These are phyloP conservation scores for Eulemur coronatus DNA, from an alignment of 2,797 vertebrate genomes.

Conservation along the genomic window DNA sequence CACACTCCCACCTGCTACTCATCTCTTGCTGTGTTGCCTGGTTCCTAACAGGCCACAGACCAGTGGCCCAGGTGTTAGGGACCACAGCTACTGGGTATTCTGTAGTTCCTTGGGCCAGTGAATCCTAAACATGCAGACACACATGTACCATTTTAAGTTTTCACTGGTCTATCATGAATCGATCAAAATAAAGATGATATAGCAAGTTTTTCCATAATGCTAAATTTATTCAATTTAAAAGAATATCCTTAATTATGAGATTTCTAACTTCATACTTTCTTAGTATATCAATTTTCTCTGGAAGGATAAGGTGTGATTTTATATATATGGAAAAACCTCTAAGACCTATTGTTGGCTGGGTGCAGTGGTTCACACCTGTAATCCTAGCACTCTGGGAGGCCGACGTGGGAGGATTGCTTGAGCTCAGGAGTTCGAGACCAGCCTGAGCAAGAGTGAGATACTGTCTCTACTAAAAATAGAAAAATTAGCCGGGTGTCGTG, in stretches of 20 bases:
- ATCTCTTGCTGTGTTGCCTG: no score
- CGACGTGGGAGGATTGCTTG: no score
- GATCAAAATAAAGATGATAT: constrained; percentile 9
- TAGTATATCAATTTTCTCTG: constrained; percentile 29
- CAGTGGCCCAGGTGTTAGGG: no score
- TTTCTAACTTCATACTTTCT: constrained; percentile 28
- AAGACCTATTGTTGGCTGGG: neutral
- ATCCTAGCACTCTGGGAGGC: no score
- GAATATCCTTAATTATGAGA: neutral
- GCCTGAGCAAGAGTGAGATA: no score
- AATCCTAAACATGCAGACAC: neutral
- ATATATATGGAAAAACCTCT: neutral
- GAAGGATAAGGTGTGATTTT: neutral
- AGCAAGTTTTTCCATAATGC: constrained; percentile 9
- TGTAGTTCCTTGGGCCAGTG: neutral
- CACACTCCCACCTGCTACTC: no score
- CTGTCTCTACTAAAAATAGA: no score
- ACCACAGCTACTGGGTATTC: neutral
- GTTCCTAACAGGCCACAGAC: no score
- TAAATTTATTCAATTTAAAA: constrained; percentile 46
- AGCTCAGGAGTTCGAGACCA: no score
- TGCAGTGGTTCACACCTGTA: no score
- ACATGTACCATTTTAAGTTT: neutral
- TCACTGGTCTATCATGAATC: constrained; percentile 25
- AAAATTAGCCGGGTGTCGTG: no score